Base-by-base conservation (phyloP, 2,797 vertebrate species). In the Crocidura indochinensis region DNA sequence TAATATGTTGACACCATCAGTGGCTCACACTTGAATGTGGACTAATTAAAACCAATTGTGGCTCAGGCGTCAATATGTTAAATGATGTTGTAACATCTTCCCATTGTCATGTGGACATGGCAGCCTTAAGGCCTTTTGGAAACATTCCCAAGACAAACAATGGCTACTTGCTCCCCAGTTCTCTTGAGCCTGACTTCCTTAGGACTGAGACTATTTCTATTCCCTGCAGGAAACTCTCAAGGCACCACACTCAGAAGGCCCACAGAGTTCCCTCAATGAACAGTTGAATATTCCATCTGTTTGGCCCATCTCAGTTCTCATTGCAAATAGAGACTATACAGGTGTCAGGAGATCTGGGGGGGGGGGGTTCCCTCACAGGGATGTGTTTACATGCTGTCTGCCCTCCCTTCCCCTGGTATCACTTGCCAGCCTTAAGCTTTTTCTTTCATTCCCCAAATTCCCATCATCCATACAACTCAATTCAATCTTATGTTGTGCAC, bases 111-210 rank as follows among this genome's bases (percentile, higher is more conserved):
- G 38, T 38, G 38, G 38, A 38, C 38, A 38, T 5, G 38, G 38
- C 38, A 38, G 38, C 5, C 38, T 38, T 38, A 38, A 38, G 38
- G 38, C 38, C 38, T 38, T 38, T 38, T 11, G 0, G 0, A 1
- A 10, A 17, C 51, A 6, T 29, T 82, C 38, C 0, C 0, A 6
- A 26, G 19, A 38, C 19, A 19, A 6, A 5, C 2, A 6, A 6
- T 31, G 10, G 53, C 60, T 9, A 31, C 64, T 26, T 20, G 2
- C 2, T 9, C 47, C 7, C 47, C 8, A 20, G 27, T 7, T 8
- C 2, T 38, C 31, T 9, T 10, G 64, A 9, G 38, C 31, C 27
- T 56, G 0, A 51, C 68, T 9, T 65, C 38, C 1, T 20, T 2
- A 8, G 11, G 53, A n/a, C 24, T 14, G 81, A 56, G 38, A 17